A percentile compares a stretch with the other conserved stretches of the same genome.
Conservation (phyloP, 2,113 vertebrate genomes). For the Corythaixoides concolor region DNA sequence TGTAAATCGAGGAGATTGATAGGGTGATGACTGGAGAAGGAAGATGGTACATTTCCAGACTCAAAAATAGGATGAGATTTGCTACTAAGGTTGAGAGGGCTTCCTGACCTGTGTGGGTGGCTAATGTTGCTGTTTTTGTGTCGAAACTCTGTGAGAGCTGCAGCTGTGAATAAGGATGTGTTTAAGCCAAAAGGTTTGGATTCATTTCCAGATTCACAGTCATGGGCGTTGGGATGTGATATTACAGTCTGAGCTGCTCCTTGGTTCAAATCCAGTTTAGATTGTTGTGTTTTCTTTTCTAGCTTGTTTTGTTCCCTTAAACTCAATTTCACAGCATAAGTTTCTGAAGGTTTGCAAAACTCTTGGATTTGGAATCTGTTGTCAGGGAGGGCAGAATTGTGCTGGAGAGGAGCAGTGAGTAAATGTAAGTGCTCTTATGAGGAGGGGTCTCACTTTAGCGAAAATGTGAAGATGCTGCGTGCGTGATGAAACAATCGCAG, state of each 20-base stretch:
- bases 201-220: conserved; percentile 7
- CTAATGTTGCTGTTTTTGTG: conserved; percentile 49
- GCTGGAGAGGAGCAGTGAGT: neutral
- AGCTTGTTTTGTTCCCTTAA: conserved; percentile 11
- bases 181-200: conserved; percentile 19
- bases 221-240: conserved; percentile 41
- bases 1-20: neutral
- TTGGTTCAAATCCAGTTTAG: neutral
- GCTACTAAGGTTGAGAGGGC: conserved; percentile 1
- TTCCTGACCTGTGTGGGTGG: conserved; percentile 28
- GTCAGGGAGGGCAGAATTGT: neutral
- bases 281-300: neutral
- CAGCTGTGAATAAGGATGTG: conserved; percentile 34
- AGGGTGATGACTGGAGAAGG: neutral
- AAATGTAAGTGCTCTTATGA: fast-evolving
- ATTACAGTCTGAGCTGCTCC: conserved; percentile 33
- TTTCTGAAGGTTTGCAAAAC: neutral
- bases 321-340: neutral
- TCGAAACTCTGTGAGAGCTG: neutral
- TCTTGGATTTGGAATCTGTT: fast-evolving
- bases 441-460: neutral
- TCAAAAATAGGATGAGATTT: neutral
- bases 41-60: neutral
- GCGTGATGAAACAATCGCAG: neutral
- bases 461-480: fast-evolving